Percentiles rank a stretch among this genome's conserved stretches.
Conservation (phyloP, 2,888 invertebrate species). For the Globia sparganii region DNA sequence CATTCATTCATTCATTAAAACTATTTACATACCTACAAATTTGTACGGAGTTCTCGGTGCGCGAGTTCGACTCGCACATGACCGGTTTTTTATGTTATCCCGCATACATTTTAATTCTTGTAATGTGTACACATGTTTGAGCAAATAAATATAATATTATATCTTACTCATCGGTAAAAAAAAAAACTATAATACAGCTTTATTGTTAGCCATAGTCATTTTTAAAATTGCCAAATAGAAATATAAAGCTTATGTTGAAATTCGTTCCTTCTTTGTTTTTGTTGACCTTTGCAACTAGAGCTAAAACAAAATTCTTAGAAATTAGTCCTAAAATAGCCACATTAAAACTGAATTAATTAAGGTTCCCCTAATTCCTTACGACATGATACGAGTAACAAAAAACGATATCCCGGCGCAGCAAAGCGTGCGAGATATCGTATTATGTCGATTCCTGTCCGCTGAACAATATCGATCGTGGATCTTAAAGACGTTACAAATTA, state of each 20-base stretch:
- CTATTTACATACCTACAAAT: too few relatives aligned
- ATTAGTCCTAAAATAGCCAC: neutral
- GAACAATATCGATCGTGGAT: slow-evolving; percentile 20
- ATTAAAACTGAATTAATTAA: neutral
- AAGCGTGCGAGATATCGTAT: slow-evolving; percentile 17
- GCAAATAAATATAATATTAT: too few relatives aligned
- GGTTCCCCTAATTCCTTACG: slow-evolving; percentile 7
- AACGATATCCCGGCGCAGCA: slow-evolving; percentile 4
- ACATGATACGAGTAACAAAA: neutral
- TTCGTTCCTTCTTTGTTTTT: neutral
- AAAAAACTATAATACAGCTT: too few relatives aligned
- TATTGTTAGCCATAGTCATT: neutral
- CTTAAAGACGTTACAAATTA: slow-evolving; percentile 5
- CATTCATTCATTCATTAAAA: too few relatives aligned
- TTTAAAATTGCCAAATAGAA: neutral
- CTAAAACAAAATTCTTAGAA: neutral
- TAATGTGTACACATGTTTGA: too few relatives aligned
- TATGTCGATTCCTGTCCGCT: slow-evolving; percentile 9
- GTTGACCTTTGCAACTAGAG: neutral
- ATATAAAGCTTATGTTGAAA: neutral
- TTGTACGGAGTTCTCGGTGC: too few relatives aligned
- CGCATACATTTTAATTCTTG: too few relatives aligned
- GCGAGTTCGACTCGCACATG: too few relatives aligned
- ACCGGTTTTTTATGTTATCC: too few relatives aligned
- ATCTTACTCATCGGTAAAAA: too few relatives aligned